Base-by-base conservation (phyloP, 2,888 invertebrate genomes). In the Aphelenchoides bicaudatus region DNA sequence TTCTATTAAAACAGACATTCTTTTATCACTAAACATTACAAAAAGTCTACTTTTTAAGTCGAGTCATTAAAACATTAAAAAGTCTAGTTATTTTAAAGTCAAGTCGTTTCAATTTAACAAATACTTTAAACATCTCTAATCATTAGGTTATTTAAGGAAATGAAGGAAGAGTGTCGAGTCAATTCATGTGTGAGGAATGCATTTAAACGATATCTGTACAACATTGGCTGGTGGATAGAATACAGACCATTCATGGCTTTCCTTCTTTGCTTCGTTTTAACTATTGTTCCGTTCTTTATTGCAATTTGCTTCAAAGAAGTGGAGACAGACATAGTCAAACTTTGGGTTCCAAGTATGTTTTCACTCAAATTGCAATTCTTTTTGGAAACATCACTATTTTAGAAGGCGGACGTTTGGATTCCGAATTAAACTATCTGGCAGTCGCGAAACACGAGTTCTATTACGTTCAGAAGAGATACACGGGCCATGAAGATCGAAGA, bases 291-390 rank as follows among this genome's bases (percentile, higher is more conserved):
- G 19, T 75, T 69, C 49, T 92, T 91, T 83, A 90, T 93, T 71
- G 94, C 93, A 66, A 86, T 98, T 73, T 93, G 93, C 83, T 90
- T 91, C 67, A 89, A 89, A 73, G 88, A 88, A 79, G 86, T 93
- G 73, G 92, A 94, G 83, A 91, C 92, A 60, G 87, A 91, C 80
- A 89, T 96, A 79, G 90, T 93, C 79, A 90, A 91, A 82, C 85
- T 94, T 68, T 94, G 94, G 92, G 89, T 92, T 79, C 90, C 90
- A 86, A 88, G 90, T 90, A 84, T 83, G 84, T 78, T 13, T 29
- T n/a, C n/a, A n/a, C n/a, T n/a, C n/a, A n/a, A n/a, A n/a, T n/a
- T 28, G 13, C 16, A 10, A 10, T 8, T 19, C 28, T 8, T 34
- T 34, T 34, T 10, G 10, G 16, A 10, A n/a, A 2, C 13, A 55